Percentiles rank a stretch among this genome's conserved stretches.
Evolutionary conservation across 2,113 vertebrate genomes (phyloP).

Genomic region (Mormyrus iriodes): DNA sequence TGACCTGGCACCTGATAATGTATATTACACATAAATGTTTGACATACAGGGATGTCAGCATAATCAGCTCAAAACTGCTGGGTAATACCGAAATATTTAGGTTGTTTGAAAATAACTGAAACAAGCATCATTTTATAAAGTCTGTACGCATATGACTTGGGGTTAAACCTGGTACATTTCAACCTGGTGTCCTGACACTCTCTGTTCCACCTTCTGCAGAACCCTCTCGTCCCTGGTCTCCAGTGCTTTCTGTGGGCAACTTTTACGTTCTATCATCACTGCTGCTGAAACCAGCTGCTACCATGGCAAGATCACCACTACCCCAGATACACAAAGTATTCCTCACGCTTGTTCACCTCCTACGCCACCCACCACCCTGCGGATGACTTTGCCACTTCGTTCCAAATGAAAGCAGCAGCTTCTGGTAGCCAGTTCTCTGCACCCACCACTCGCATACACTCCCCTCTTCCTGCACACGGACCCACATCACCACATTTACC

Average conservation of each 20-base stretch:
- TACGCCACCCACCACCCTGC: background rate
- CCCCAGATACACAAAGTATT: background rate
- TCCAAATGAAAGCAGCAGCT: background rate
- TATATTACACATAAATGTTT: background rate
- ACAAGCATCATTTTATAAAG: background rate
- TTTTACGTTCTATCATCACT: background rate
- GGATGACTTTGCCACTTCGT: background rate
- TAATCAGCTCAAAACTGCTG: background rate
- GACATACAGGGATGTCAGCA: background rate
- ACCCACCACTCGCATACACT: background rate
- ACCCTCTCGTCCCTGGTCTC: background rate
- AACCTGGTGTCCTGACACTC: background rate
- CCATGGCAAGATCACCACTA: background rate
- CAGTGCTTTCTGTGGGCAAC: background rate
- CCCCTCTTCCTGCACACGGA: background rate
- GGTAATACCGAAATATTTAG: background rate
- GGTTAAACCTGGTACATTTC: background rate
- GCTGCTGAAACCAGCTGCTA: background rate
- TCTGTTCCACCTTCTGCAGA: background rate
- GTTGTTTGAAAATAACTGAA: background rate
- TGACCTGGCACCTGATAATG: background rate
- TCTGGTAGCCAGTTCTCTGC: background rate
- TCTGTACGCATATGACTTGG: background rate
- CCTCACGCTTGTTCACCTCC: background rate
- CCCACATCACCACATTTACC: background rate